phyloP scores from a whole-genome alignment of 2,113 vertebrate genomes.

The Lepisosteus oculatus region DNA sequence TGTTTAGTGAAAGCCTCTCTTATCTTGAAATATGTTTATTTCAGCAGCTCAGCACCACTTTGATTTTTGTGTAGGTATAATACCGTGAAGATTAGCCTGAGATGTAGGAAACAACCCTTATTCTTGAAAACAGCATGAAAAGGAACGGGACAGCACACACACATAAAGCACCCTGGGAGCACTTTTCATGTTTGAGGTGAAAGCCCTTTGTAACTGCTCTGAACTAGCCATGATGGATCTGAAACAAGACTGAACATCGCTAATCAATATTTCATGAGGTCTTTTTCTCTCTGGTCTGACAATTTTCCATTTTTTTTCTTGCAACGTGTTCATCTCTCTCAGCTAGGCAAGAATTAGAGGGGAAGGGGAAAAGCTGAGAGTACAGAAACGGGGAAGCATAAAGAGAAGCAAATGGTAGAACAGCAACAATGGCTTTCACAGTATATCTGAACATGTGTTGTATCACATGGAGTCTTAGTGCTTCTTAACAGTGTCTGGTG shows the following conservation, averaged over 20 bases:
- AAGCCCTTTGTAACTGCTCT: constrained; percentile 7
- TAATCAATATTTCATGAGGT: constrained; percentile 39
- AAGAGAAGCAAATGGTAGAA: background rate
- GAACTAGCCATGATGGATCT: constrained; percentile 24
- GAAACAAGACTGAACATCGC: constrained; percentile 18
- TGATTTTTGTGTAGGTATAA: too few relatives aligned
- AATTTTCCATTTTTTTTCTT: constrained; percentile 19
- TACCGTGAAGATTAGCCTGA: too few relatives aligned
- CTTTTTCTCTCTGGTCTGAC: constrained; percentile 18
- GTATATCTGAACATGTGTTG: too few relatives aligned
- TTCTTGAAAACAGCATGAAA: background rate
- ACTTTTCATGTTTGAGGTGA: constrained; percentile 8
- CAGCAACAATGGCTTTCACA: too few relatives aligned
- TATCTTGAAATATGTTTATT: constrained; percentile 26
- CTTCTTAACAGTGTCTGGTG: too few relatives aligned
- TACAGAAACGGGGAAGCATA: constrained; percentile 28
- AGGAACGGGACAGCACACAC: background rate
- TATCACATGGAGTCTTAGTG: too few relatives aligned
- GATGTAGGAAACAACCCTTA: too few relatives aligned
- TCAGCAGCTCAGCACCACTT: constrained; percentile 16
- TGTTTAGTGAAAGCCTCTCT: constrained; percentile 18
- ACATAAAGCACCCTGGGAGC: background rate
- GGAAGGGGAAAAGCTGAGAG: constrained; percentile 19
- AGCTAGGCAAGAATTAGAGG: constrained; percentile 14
- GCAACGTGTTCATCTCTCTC: constrained; percentile 29